Percentiles rank a stretch among this genome's conserved stretches.
Evolutionary conservation across 2,797 vertebrate species (phyloP).

Genomic region (Sarcophilus harrisii): DNA sequence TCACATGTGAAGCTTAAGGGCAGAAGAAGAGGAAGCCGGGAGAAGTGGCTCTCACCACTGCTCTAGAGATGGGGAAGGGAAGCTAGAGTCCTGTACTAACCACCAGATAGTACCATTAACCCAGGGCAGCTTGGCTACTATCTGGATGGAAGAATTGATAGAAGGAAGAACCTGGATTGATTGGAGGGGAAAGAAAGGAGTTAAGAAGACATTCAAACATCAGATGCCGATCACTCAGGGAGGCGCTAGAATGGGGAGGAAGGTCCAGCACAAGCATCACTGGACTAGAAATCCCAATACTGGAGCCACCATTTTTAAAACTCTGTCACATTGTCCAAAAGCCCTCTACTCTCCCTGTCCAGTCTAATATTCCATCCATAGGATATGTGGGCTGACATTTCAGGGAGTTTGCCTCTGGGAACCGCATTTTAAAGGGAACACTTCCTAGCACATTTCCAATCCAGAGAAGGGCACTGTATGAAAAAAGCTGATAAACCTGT

Average conservation of each 20-base stretch:
- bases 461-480: neutral
- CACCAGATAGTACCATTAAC: neutral
- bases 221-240: neutral
- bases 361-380: neutral
- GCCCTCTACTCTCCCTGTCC: rapidly evolving
- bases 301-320: too few relatives aligned
- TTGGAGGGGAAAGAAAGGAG: neutral
- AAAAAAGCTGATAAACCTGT: neutral
- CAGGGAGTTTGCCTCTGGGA: neutral
- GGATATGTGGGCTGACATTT: neutral
- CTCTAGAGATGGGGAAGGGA: neutral
- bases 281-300: too few relatives aligned
- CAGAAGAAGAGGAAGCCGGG: neutral
- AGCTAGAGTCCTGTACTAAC: neutral
- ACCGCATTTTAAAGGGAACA: neutral
- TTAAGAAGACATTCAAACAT: neutral
- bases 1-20: neutral
- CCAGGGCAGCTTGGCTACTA: neutral
- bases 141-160: neutral
- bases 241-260: too few relatives aligned
- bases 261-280: neutral
- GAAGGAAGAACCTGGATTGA: neutral
- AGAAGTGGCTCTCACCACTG: neutral
- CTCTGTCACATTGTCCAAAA: neutral
- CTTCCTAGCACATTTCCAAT: neutral